These are phyloP conservation scores for Ennomos erosarius DNA, from an alignment of 2,888 invertebrate species.

Conservation along the genomic window DNA sequence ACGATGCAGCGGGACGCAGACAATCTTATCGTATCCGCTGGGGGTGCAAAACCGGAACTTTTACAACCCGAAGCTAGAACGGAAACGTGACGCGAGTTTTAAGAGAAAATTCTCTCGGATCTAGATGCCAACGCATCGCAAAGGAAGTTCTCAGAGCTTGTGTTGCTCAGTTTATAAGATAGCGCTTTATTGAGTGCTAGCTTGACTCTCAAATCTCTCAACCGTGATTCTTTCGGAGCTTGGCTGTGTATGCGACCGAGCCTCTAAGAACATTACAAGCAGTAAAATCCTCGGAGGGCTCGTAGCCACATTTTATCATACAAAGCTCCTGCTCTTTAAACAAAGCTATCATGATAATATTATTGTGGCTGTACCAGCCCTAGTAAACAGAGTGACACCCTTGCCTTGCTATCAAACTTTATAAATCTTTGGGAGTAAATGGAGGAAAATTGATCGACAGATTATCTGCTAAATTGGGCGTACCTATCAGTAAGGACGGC, in stretches of 20 bases:
- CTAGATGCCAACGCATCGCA: constrained; percentile 21
- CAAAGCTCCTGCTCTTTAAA: constrained; percentile 1
- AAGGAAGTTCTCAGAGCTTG: constrained; percentile 38
- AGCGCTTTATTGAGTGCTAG: constrained; percentile 7
- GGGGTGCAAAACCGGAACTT: constrained; percentile 18
- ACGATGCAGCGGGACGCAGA: constrained; percentile 13
- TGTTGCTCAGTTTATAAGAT: constrained; percentile 38
- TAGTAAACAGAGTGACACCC: background rate
- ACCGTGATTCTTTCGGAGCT: constrained; percentile 11
- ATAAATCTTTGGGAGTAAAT: constrained; percentile 5
- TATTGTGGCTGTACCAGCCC: constrained; percentile 1
- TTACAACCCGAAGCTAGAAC: constrained; percentile 18
- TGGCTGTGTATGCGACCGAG: constrained; percentile 12
- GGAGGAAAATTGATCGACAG: too few species aligned
- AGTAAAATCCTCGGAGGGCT: constrained; percentile 11
- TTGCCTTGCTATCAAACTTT: too few species aligned
- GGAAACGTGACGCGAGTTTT: constrained; percentile 26
- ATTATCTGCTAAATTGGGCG: background rate
- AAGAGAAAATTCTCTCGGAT: constrained; percentile 15
- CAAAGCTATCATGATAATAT: background rate
- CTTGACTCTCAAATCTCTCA: constrained; percentile 8
- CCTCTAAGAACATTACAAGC: constrained; percentile 15
- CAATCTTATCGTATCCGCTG: constrained; percentile 14
- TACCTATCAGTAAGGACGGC: constrained; percentile 14
- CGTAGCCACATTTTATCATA: constrained; percentile 16